These are phyloP conservation scores for Daboia siamensis DNA, from an alignment of 2,113 vertebrate species.

Conservation along the genomic window DNA sequence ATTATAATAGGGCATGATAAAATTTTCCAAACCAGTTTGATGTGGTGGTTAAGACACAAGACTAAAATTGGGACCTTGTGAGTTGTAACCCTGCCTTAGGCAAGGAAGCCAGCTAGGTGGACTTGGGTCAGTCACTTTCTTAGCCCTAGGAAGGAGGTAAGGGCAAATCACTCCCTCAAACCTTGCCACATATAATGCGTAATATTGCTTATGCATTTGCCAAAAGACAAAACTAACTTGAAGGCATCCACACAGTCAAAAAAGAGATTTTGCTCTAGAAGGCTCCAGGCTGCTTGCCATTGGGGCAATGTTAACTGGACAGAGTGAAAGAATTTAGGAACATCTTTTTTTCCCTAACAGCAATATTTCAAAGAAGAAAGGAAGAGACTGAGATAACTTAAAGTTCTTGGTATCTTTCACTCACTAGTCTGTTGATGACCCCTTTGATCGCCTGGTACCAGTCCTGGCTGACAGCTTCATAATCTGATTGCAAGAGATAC, in stretches of 20 bases:
- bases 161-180: neutral
- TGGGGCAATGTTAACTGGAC: neutral
- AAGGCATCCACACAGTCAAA: neutral
- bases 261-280: neutral
- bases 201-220: neutral
- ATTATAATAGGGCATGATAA: neutral
- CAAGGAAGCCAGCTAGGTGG: neutral
- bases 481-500: conserved; percentile 89
- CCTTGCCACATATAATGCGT: no score
- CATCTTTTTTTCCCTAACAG: neutral
- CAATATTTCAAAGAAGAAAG: neutral
- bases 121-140: neutral
- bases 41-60: neutral
- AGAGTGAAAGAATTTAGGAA: neutral
- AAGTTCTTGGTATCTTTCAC: conserved; percentile 17
- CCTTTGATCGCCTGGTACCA: conserved; percentile 82
- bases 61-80: neutral
- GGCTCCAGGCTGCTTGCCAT: neutral
- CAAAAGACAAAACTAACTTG: neutral
- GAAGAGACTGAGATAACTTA: neutral
- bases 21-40: neutral
- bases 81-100: neutral
- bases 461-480: conserved; percentile 77
- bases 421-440: conserved; percentile 84
- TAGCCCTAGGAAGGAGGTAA: neutral